Conservation (phyloP, 2,888 invertebrate species). For the Zaprionus obscuricornis region DNA sequence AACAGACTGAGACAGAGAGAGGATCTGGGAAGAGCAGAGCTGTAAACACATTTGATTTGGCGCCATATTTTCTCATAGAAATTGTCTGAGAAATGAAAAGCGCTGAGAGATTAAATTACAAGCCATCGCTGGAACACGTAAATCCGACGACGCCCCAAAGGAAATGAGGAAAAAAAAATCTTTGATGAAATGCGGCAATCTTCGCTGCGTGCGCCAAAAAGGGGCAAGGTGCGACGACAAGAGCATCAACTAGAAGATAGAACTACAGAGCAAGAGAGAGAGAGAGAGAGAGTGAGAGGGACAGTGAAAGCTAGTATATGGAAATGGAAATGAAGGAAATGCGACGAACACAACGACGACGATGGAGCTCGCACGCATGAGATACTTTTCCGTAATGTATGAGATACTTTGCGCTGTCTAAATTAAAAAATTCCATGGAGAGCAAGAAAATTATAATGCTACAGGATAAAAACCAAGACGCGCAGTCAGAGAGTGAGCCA, state of each 20-base stretch:
- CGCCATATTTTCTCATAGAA: constrained; percentile 35
- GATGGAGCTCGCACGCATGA: constrained; percentile 60
- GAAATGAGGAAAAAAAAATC: constrained; percentile 55
- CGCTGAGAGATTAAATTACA: constrained; percentile 66
- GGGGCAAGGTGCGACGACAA: too few relatives aligned
- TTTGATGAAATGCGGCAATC: constrained; percentile 64
- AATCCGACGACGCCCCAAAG: constrained; percentile 34
- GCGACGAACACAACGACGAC: constrained; percentile 8
- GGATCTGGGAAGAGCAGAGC: too few relatives aligned
- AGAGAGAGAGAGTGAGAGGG: constrained; percentile 28
- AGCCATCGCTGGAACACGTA: constrained; percentile 36
- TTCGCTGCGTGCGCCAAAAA: too few relatives aligned
- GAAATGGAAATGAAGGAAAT: constrained; percentile 35
- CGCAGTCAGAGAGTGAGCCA: neutral
- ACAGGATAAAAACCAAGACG: constrained; percentile 29
- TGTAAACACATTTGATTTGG: too few relatives aligned
- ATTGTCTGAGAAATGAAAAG: constrained; percentile 37
- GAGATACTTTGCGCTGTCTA: constrained; percentile 68
- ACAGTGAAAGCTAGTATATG: neutral
- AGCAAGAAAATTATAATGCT: constrained; percentile 64
- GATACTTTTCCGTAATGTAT: constrained; percentile 61
- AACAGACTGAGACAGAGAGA: too few relatives aligned
- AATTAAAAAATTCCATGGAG: constrained; percentile 71
- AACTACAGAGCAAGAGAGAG: neutral
- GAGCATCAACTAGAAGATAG: too few relatives aligned